A percentile compares a stretch with the other conserved stretches of the same genome.
These are phyloP conservation scores for Timandra comae DNA, from an alignment of 2,888 invertebrate genomes.

Conservation along the genomic window DNA sequence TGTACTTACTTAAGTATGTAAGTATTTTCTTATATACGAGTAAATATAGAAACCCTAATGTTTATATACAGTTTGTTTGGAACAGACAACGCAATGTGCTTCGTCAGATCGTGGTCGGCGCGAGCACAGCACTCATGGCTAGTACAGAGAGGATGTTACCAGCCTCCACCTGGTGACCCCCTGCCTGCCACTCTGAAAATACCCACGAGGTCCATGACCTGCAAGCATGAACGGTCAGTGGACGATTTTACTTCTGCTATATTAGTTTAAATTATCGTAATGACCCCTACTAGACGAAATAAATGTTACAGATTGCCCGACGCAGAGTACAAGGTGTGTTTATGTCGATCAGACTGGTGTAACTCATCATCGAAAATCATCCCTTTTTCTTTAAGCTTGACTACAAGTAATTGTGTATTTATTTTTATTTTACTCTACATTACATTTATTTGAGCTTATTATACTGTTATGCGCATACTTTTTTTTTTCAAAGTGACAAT, in stretches of 20 bases:
- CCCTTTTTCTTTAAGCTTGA: constrained; percentile 13
- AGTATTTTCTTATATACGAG: background rate
- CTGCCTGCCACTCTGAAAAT: constrained; percentile 35
- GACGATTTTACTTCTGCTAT: no score
- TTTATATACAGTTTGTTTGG: constrained; percentile 8
- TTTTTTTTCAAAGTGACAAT: no score
- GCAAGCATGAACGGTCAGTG: constrained; percentile 49
- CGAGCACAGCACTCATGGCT: constrained; percentile 59
- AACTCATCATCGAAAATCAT: constrained; percentile 31
- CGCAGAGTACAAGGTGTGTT: constrained; percentile 58
- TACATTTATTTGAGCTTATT: constrained; percentile 7
- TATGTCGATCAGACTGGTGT: constrained; percentile 64
- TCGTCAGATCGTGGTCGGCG: constrained; percentile 58
- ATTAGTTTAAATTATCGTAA: background rate
- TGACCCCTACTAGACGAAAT: no score
- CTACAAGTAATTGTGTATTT: constrained; percentile 3
- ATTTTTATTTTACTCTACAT: constrained; percentile 1
- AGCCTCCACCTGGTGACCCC: constrained; percentile 32
- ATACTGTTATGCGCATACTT: no score
- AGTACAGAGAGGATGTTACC: constrained; percentile 65
- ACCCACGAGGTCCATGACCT: constrained; percentile 55
- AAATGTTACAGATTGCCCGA: constrained; percentile 49
- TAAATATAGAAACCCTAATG: background rate
- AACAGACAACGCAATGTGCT: constrained; percentile 60
- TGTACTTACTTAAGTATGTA: background rate